These are phyloP conservation scores for Macquaria ambigua DNA, from an alignment of 2,113 vertebrate genomes.

Conservation along the genomic window DNA sequence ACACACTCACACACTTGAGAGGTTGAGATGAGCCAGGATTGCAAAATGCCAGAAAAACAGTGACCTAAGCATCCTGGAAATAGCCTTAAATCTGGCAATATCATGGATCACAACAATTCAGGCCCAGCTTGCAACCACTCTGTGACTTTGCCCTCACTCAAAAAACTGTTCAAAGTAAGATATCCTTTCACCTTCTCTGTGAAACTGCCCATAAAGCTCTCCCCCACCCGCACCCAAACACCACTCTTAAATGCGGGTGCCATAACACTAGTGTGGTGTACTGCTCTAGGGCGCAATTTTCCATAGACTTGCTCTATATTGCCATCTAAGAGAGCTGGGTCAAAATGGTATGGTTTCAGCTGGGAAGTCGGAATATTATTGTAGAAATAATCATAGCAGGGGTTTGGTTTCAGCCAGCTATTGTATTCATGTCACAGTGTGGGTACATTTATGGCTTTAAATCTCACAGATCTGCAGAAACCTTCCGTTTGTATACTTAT, in stretches of 20 bases:
- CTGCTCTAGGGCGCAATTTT: constrained; percentile 76
- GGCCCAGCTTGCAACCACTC: constrained; percentile 65
- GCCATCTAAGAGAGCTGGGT: constrained; percentile 56
- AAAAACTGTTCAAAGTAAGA: constrained; percentile 58
- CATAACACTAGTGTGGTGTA: constrained; percentile 71
- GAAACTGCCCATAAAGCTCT: constrained; percentile 63
- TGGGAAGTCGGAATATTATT: constrained; percentile 53
- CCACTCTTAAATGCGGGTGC: constrained; percentile 65
- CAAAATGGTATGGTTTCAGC: constrained; percentile 60
- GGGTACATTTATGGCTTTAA: constrained; percentile 38
- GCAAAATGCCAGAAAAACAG: constrained; percentile 63
- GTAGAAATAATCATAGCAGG: constrained; percentile 58
- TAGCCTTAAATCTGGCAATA: constrained; percentile 73
- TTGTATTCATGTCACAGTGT: constrained; percentile 58
- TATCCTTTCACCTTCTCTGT: constrained; percentile 63
- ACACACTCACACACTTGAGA: constrained; percentile 25
- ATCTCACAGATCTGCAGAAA: constrained; percentile 55
- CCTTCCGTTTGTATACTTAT: constrained; percentile 32
- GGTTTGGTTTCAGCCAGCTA: constrained; percentile 35
- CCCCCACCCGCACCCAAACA: constrained; percentile 46
- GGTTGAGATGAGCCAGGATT: constrained; percentile 46
- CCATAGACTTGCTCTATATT: constrained; percentile 75
- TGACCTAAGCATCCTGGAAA: constrained; percentile 63
- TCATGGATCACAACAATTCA: constrained; percentile 72
- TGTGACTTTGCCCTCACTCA: constrained; percentile 62